Conservation (phyloP, 2,888 invertebrate genomes). For the Dermolepida albohirtum region DNA sequence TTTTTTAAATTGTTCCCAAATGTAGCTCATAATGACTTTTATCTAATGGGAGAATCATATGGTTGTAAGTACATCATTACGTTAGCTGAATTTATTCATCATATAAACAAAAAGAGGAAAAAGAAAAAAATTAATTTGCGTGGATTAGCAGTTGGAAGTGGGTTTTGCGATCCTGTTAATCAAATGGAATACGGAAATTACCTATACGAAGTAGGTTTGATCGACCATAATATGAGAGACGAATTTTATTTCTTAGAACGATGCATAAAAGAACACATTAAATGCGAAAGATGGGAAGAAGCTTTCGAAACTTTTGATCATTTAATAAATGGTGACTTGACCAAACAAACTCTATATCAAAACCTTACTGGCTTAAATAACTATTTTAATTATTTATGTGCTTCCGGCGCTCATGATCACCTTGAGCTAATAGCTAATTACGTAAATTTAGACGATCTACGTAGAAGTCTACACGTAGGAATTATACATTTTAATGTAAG, state of each 20-base stretch:
- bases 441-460: constrained; percentile 70
- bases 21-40: constrained; percentile 78
- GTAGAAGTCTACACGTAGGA: constrained; percentile 84
- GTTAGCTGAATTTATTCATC: constrained; percentile 76
- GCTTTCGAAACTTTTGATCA: constrained; percentile 77
- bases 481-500: constrained; percentile 61
- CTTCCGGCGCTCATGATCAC: constrained; percentile 65
- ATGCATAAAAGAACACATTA: constrained; percentile 65
- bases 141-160: constrained; percentile 81
- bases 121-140: constrained; percentile 73
- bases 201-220: constrained; percentile 78
- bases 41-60: constrained; percentile 89
- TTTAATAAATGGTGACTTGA: constrained; percentile 74
- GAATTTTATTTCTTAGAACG: constrained; percentile 65
- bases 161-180: constrained; percentile 78
- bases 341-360: constrained; percentile 67
- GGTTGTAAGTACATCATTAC: constrained; percentile 85
- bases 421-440: constrained; percentile 69
- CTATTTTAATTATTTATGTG: constrained; percentile 75
- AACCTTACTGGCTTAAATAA: constrained; percentile 78
- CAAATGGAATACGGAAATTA: constrained; percentile 80
- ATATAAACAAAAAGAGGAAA: constrained; percentile 66
- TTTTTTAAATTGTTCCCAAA: constrained; percentile 86
- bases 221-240: constrained; percentile 72
- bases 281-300: constrained; percentile 69